Evolutionary conservation across 2,888 invertebrate species (phyloP).

Genomic region (Cheilosia impressa): DNA sequence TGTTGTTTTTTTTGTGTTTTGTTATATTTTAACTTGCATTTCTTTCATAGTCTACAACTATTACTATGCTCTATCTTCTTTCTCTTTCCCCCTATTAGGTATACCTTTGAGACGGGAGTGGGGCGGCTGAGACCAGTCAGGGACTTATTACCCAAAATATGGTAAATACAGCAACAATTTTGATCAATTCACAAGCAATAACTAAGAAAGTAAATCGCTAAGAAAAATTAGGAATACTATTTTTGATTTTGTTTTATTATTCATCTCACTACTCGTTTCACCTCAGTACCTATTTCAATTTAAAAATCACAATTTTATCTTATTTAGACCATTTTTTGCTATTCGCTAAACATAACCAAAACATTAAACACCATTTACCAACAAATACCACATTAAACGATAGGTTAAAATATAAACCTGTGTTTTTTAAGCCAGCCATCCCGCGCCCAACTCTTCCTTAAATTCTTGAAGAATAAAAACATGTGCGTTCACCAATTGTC

Average conservation of each 20-base stretch:
- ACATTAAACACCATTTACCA: conserved; percentile 41
- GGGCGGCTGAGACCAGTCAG: conserved; percentile 85
- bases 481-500: conserved; percentile 16
- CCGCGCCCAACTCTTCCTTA: conserved; percentile 80
- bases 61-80: conserved; percentile 77
- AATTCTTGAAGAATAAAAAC: conserved; percentile 29
- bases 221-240: conserved; percentile 56
- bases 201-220: conserved; percentile 63
- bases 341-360: conserved; percentile 17
- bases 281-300: conserved; percentile 13
- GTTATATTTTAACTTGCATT: conserved; percentile 19
- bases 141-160: conserved; percentile 85
- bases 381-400: conserved; percentile 13
- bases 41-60: conserved; percentile 65
- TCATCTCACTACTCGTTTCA: conserved; percentile 22
- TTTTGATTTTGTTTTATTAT: conserved; percentile 52
- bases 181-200: conserved; percentile 66
- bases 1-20: conserved; percentile 67
- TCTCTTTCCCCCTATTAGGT: conserved; percentile 83
- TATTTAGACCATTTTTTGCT: conserved; percentile 24
- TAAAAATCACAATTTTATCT: conserved; percentile 16
- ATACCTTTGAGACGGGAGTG: conserved; percentile 85
- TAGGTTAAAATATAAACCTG: neutral
- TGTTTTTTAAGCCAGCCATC: conserved; percentile 79
- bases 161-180: conserved; percentile 82